Evolutionary conservation across 2,888 invertebrate genomes (phyloP).

Genomic region (Drosophila borborema): DNA sequence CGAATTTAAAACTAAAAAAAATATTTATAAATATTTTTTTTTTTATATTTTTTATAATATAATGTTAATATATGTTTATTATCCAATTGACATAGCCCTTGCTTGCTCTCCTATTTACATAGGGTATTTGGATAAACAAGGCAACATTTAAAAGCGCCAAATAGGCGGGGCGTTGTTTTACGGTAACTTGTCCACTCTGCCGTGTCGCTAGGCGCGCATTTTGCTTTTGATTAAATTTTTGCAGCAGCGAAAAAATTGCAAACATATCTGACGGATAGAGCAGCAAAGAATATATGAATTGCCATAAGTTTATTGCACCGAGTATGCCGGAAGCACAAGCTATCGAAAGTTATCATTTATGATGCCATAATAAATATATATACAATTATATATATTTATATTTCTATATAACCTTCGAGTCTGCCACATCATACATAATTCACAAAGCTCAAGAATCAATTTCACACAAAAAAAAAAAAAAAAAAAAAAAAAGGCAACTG

Average conservation of each 20-base stretch:
- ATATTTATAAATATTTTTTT: neutral
- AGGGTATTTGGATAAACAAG: slow-evolving; percentile 48
- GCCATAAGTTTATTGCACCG: neutral
- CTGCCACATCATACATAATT: slow-evolving; percentile 63
- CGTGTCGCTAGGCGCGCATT: slow-evolving; percentile 24
- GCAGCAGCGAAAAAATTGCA: slow-evolving; percentile 9
- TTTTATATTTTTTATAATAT: neutral
- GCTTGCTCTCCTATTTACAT: neutral
- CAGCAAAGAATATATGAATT: neutral
- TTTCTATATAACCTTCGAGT: slow-evolving; percentile 47
- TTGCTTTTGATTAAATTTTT: slow-evolving; percentile 30
- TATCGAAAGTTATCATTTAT: neutral
- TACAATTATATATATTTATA: neutral
- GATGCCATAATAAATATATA: neutral
- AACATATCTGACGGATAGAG: slow-evolving; percentile 9
- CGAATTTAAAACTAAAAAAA: neutral
- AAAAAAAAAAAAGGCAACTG: slow-evolving; percentile 7
- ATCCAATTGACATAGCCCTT: neutral
- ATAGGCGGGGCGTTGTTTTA: slow-evolving; percentile 41
- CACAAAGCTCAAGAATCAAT: slow-evolving; percentile 46
- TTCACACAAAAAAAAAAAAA: slow-evolving; percentile 23
- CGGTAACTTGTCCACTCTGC: slow-evolving; percentile 23
- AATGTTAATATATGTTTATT: neutral
- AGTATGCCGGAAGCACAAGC: slow-evolving; percentile 7
- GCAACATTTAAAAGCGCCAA: slow-evolving; percentile 27